A percentile compares a stretch with the other conserved stretches of the same genome.
phyloP scores from a whole-genome alignment of 2,113 vertebrate genomes.

The Macquaria ambigua region DNA sequence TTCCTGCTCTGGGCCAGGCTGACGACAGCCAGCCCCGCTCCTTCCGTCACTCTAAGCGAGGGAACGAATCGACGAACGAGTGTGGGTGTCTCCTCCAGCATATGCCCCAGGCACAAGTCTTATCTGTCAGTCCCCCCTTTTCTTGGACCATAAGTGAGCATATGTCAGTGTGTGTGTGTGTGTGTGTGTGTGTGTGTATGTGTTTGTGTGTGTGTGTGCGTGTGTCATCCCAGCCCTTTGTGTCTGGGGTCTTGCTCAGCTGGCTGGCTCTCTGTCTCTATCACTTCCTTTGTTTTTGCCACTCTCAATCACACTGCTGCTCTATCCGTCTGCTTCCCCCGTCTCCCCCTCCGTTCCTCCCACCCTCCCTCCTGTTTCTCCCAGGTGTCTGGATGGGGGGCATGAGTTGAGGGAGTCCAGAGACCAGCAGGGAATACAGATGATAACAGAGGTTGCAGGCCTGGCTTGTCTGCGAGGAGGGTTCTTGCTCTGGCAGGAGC shows the following conservation, averaged over 20 bases:
- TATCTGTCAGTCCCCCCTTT: conserved; percentile 59
- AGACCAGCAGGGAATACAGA: conserved; percentile 57
- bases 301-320: conserved; percentile 70
- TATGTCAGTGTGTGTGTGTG: conserved; percentile 15
- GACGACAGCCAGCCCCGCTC: conserved; percentile 97
- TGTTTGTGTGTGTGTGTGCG: conserved; percentile 37
- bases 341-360: conserved; percentile 6
- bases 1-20: conserved; percentile 98
- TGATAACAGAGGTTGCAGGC: conserved; percentile 60
- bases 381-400: conserved; percentile 74
- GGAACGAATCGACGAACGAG: conserved; percentile 53
- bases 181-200: conserved; percentile 6
- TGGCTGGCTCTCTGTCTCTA: conserved; percentile 82
- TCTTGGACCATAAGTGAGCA: conserved; percentile 51
- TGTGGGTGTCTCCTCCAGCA: conserved; percentile 67
- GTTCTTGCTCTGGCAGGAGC: conserved; percentile 47
- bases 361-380: conserved; percentile 27
- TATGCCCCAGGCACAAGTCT: conserved; percentile 60
- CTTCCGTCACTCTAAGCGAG: conserved; percentile 83
- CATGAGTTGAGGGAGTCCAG: conserved; percentile 72
- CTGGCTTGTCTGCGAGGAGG: conserved; percentile 36
- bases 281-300: conserved; percentile 85
- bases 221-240: conserved; percentile 72
- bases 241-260: conserved; percentile 76
- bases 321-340: conserved; percentile 72